Base-by-base conservation (phyloP, 2,797 vertebrate species). In the Melanotaenia pygmaea region DNA sequence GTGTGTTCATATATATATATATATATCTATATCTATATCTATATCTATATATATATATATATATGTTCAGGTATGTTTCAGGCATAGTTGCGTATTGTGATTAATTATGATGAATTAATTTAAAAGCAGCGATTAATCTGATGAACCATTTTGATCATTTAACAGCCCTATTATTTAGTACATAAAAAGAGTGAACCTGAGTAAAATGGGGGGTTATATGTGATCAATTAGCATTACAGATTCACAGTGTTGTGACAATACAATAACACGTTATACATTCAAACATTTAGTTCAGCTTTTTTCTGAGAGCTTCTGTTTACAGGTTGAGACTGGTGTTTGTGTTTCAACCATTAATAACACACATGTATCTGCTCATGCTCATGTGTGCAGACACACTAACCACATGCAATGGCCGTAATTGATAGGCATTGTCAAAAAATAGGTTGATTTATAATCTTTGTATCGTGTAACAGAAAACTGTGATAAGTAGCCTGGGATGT, bases 161-260 rank as follows among this genome's bases (percentile, higher is more conserved):
- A 1, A 34, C 32, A 34, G 32, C 32, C 32, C 32, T 74, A 84
- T 69, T 82, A 84, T 84, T 72, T 50, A 60, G 65, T 77, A 75
- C 67, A 65, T 74, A 63, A 82, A 74, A 67, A 84, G 81, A 82
- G 78, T 34, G 32, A 34, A 34, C 5, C 32, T 8, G 28, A 30
- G 28, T 30, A 34, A 62, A 43, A 35, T 35, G 24, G 51, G 40
- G 28, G 70, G 64, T 63, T 59, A 35, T 58, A 57, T 9, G 62
- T 22, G 45, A 34, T 76, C 62, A 43, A 54, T 53, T 26, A 62
- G 70, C 74, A 63, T 74, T 64, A 81, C 58, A 63, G 59, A n/a
- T 76, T 58, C 53, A 32, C 30, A 32, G 10, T 37, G 50, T 47
- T 18, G 8, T 38, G 26, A 61, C 61, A 80, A n/a, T 59, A 59